Percentiles rank a stretch among this genome's conserved stretches.
phyloP scores from a whole-genome alignment of 2,113 vertebrate genomes.

The Pterocles burchelli region DNA sequence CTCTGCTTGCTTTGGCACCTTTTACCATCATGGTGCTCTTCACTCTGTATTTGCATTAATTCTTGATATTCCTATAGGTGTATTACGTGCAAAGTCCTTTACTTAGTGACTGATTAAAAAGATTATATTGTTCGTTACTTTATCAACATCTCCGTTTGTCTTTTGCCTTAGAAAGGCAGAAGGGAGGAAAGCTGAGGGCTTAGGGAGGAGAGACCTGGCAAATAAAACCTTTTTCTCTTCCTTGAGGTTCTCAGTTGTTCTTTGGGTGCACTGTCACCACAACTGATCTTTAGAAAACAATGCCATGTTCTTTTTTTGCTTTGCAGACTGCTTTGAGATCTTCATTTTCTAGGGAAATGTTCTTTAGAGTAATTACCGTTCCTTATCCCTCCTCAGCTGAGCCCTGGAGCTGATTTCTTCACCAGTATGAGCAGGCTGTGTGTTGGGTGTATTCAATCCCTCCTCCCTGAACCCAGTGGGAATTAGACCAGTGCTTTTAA shows the following conservation, averaged over 20 bases:
- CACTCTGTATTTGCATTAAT: too few relatives aligned
- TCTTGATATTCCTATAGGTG: too few relatives aligned
- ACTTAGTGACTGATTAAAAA: too few relatives aligned
- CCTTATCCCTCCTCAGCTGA: neutral
- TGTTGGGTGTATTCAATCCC: neutral
- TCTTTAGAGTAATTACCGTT: neutral
- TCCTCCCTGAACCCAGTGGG: neutral
- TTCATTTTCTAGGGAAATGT: neutral
- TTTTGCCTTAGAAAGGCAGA: neutral
- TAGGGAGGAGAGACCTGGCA: neutral
- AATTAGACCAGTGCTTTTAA: neutral
- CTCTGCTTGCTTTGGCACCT: too few relatives aligned
- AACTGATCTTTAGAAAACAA: neutral
- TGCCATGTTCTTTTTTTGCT: neutral
- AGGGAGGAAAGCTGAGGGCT: neutral
- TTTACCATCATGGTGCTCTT: too few relatives aligned
- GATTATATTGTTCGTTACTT: too few relatives aligned
- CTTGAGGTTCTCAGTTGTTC: neutral
- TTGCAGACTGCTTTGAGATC: neutral
- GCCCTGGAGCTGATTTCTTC: neutral
- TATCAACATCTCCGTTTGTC: too few relatives aligned
- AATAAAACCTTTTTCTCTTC: neutral
- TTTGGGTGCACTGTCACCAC: rapidly evolving
- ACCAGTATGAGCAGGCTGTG: neutral
- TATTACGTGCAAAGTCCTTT: too few relatives aligned